These are phyloP conservation scores for Harpegnathos saltator DNA, from an alignment of 1,140 invertebrate genomes.

Conservation along the genomic window DNA sequence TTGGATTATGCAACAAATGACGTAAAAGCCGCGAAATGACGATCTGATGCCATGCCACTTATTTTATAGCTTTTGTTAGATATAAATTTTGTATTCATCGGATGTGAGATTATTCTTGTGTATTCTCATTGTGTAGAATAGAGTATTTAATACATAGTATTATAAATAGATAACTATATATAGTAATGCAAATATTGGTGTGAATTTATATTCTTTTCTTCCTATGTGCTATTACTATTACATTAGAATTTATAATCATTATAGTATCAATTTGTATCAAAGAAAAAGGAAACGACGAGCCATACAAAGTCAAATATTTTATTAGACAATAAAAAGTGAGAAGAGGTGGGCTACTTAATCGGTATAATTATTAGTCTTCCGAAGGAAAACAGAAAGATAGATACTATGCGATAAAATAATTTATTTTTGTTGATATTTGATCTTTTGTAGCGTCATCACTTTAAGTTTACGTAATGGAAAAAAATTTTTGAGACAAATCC, in stretches of 20 bases:
- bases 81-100: neutral
- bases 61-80: neutral
- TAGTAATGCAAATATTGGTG: neutral
- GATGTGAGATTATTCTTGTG: neutral
- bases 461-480: conserved; percentile 4
- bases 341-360: neutral
- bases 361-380: neutral
- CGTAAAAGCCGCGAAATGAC: neutral
- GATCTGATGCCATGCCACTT: neutral
- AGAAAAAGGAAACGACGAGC: neutral
- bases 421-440: neutral
- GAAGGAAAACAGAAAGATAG: neutral
- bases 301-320: neutral
- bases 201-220: neutral
- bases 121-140: neutral
- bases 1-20: conserved; percentile 87
- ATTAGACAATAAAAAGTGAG: neutral
- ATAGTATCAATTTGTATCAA: too few species aligned
- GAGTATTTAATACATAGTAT: neutral
- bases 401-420: too few species aligned
- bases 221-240: neutral
- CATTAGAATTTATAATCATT: neutral
- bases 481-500: neutral
- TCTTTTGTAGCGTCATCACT: neutral
- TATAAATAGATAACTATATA: neutral